These are phyloP conservation scores for Cheilosia variabilis DNA, from an alignment of 2,888 invertebrate species.

Conservation along the genomic window DNA sequence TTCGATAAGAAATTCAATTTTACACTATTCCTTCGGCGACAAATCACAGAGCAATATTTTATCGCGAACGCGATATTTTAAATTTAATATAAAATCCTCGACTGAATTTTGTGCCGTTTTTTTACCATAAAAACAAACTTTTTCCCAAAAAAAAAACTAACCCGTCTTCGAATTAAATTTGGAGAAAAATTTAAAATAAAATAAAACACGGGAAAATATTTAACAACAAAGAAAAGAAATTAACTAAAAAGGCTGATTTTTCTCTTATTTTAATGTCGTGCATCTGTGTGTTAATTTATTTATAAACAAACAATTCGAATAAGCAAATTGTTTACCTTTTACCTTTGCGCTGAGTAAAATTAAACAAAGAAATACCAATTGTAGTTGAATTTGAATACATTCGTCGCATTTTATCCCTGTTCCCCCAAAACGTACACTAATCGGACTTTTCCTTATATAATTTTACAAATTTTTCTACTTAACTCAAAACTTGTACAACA, in stretches of 20 bases:
- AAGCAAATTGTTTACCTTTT: slow-evolving; percentile 58
- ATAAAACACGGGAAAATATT: slow-evolving; percentile 29
- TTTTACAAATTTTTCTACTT: slow-evolving; percentile 68
- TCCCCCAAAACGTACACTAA: slow-evolving; percentile 18
- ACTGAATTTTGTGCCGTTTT: slow-evolving; percentile 75
- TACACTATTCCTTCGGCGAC: slow-evolving; percentile 44
- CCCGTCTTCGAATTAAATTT: slow-evolving; percentile 54
- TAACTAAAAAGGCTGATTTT: slow-evolving; percentile 83
- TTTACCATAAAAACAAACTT: slow-evolving; percentile 45
- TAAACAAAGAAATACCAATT: slow-evolving; percentile 36
- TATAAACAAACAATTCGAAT: slow-evolving; percentile 54
- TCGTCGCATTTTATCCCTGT: slow-evolving; percentile 35
- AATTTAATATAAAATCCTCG: slow-evolving; percentile 57
- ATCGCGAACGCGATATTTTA: slow-evolving; percentile 37
- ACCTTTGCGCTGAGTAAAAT: slow-evolving; percentile 59
- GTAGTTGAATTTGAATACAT: slow-evolving; percentile 25
- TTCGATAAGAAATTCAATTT: slow-evolving; percentile 54
- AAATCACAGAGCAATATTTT: slow-evolving; percentile 75
- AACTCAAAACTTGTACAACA: slow-evolving; percentile 29
- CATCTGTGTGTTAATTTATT: slow-evolving; percentile 78
- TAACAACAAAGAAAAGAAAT: slow-evolving; percentile 52
- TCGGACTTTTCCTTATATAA: slow-evolving; percentile 64
- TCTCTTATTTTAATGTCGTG: slow-evolving; percentile 82
- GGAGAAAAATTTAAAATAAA: slow-evolving; percentile 2
- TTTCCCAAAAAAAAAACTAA: slow-evolving; percentile 16